phyloP scores from a whole-genome alignment of 2,113 vertebrate genomes.

The Hylia prasina region DNA sequence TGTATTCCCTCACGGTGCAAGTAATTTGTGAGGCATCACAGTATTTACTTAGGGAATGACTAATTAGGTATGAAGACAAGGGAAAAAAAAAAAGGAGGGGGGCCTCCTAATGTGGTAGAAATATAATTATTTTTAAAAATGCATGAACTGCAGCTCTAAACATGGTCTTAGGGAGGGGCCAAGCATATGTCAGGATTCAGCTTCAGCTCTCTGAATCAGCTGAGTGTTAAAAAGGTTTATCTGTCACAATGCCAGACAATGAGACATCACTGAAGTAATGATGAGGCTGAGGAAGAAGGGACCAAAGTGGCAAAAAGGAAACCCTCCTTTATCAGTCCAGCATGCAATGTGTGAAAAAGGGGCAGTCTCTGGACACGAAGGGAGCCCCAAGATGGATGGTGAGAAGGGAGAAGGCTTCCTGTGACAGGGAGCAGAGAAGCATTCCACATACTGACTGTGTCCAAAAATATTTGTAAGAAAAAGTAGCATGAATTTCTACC shows the following conservation, averaged over 20 bases:
- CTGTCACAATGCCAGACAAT: neutral
- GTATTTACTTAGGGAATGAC: slow-evolving; percentile 45
- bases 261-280: neutral
- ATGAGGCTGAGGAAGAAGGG: neutral
- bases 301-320: neutral
- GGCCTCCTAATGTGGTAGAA: neutral
- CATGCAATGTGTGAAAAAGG: neutral
- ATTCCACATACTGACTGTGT: neutral
- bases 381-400: neutral
- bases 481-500: neutral
- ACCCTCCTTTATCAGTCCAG: neutral
- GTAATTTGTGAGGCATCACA: neutral
- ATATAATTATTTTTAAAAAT: slow-evolving; percentile 7
- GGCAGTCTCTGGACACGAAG: neutral
- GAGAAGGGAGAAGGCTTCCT: neutral
- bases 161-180: neutral
- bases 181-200: neutral
- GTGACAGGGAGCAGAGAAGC: neutral
- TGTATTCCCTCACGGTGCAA: neutral
- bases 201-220: neutral
- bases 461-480: neutral
- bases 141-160: slow-evolving; percentile 2
- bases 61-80: slow-evolving; percentile 14
- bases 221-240: neutral
- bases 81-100: accelerated